Conservation (phyloP, 1,140 invertebrate species). For the Chrysoperla carnea region DNA sequence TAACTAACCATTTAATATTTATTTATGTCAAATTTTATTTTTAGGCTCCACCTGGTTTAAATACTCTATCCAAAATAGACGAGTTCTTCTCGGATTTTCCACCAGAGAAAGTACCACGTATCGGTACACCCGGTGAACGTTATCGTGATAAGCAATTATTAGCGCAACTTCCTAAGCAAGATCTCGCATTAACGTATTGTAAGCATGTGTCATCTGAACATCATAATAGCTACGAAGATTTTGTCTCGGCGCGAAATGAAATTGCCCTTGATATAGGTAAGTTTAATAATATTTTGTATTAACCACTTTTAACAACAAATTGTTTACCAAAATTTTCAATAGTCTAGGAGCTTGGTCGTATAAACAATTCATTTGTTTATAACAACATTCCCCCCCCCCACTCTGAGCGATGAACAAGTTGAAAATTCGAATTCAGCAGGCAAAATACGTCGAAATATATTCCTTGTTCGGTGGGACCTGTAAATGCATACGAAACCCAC, state of each 20-base stretch:
- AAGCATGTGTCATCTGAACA: constrained; percentile 65
- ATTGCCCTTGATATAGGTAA: constrained; percentile 87
- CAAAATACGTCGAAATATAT: no score
- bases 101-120: constrained; percentile 53
- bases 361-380: no score
- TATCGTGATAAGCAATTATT: constrained; percentile 68
- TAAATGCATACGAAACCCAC: no score
- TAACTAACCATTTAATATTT: background rate
- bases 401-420: no score
- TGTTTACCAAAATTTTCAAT: no score
- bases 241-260: constrained; percentile 81
- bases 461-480: no score
- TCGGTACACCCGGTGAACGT: constrained; percentile 60
- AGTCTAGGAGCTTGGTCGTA: no score
- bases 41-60: constrained; percentile 55
- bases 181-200: constrained; percentile 77
- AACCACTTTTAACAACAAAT: no score
- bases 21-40: background rate
- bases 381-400: no score
- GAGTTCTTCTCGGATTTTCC: constrained; percentile 61
- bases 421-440: no score
- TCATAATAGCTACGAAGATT: constrained; percentile 66
- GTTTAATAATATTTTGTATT: constrained; percentile 1
- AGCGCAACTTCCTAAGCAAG: constrained; percentile 84
- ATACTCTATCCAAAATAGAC: constrained; percentile 35